phyloP scores from a whole-genome alignment of 2,113 vertebrate genomes.

The Nerophis ophidion region DNA sequence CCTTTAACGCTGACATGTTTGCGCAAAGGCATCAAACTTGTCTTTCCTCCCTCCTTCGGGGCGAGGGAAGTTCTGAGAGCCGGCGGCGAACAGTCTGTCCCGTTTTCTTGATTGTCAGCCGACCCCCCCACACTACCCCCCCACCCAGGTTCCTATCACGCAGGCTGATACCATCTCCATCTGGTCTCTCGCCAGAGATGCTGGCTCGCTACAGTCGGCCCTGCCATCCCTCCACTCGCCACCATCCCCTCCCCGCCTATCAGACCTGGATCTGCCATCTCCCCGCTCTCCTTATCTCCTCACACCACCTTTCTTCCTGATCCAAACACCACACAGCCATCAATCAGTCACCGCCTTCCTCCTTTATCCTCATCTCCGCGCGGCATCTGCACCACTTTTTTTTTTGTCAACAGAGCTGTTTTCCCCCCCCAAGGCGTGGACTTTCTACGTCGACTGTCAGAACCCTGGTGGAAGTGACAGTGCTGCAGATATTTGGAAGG shows the following conservation, averaged over 20 bases:
- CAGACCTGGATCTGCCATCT: constrained; percentile 57
- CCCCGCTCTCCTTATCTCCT: constrained; percentile 58
- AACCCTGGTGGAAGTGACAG: constrained; percentile 29
- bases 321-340: constrained; percentile 47
- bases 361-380: constrained; percentile 39
- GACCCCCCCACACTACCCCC: neutral
- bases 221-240: constrained; percentile 32
- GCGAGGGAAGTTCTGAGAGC: constrained; percentile 51
- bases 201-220: constrained; percentile 41
- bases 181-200: constrained; percentile 62
- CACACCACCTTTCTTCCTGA: constrained; percentile 58
- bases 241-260: constrained; percentile 36
- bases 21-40: constrained; percentile 39
- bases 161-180: constrained; percentile 65
- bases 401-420: constrained; percentile 20
- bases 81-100: constrained; percentile 43
- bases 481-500: constrained; percentile 18
- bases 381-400: constrained; percentile 19
- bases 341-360: constrained; percentile 44
- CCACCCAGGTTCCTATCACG: constrained; percentile 39
- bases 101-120: constrained; percentile 63
- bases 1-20: constrained; percentile 23
- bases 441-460: constrained; percentile 28
- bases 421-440: constrained; percentile 18
- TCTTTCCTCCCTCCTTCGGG: constrained; percentile 36